These are phyloP conservation scores for Strix uralensis DNA, from an alignment of 2,113 vertebrate species.

Conservation along the genomic window DNA sequence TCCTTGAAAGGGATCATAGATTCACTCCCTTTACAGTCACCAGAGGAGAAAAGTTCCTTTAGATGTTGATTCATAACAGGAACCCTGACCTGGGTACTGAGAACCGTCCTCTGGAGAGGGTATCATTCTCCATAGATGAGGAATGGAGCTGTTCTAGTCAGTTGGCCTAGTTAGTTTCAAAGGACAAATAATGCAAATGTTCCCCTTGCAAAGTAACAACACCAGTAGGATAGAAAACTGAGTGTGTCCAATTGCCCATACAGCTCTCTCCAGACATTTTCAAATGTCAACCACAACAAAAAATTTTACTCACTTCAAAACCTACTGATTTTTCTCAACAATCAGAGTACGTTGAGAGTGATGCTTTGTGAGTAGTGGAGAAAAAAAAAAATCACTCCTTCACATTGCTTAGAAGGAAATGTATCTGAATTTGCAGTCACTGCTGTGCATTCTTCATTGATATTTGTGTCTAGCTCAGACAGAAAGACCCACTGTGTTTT, in stretches of 20 bases:
- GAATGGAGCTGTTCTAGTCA: background rate
- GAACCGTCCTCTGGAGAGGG: background rate
- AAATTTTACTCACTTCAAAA: background rate
- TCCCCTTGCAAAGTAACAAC: background rate
- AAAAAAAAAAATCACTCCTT: background rate
- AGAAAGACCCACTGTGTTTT: background rate
- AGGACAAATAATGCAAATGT: background rate
- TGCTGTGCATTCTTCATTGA: background rate
- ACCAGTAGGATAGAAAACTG: background rate
- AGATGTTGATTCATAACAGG: background rate
- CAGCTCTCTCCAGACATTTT: background rate
- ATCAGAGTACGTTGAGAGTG: background rate
- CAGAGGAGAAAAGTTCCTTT: background rate
- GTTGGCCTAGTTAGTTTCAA: background rate
- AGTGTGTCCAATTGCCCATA: background rate
- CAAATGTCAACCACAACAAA: background rate
- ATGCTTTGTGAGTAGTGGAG: background rate
- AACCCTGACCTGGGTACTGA: background rate
- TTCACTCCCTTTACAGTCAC: background rate
- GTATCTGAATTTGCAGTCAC: background rate
- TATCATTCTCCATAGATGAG: rapidly evolving
- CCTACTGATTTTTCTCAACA: background rate
- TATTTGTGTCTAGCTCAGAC: background rate
- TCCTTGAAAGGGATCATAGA: background rate
- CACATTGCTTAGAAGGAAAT: background rate